Conservation (phyloP, 92 coral and sea anemone genomes). For the Anthopleura xanthogrammica region DNA sequence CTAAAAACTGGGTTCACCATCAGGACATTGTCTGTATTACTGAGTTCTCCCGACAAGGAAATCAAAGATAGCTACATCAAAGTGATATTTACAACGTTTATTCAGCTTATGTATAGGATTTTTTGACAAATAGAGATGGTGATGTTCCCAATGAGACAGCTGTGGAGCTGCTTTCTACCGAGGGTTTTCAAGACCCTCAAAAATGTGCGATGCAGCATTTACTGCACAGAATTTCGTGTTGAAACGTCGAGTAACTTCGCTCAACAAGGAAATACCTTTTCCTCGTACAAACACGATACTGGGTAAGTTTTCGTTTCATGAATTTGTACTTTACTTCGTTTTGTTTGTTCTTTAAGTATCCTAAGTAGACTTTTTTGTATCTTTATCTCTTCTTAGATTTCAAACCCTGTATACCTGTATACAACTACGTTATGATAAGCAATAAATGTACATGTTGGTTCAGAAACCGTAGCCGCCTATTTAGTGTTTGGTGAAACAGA, state of each 20-base stretch:
- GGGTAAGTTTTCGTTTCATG: too few relatives aligned
- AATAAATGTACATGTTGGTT: too few relatives aligned
- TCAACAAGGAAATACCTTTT: slow-evolving; percentile 56
- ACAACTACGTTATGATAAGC: too few relatives aligned
- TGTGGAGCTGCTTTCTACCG: slow-evolving; percentile 42
- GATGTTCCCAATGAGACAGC: slow-evolving; percentile 50
- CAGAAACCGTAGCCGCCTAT: too few relatives aligned
- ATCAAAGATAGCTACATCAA: slow-evolving; percentile 41
- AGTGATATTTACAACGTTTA: slow-evolving; percentile 58
- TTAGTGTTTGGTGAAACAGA: too few relatives aligned
- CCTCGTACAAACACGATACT: slow-evolving; percentile 57
- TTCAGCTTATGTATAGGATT: slow-evolving; percentile 54
- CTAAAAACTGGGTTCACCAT: slow-evolving; percentile 48
- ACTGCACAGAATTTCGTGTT: slow-evolving; percentile 59
- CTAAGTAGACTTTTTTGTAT: too few relatives aligned
- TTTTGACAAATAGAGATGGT: slow-evolving; percentile 46
- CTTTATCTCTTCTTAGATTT: too few relatives aligned
- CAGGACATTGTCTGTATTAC: slow-evolving; percentile 34
- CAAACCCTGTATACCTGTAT: too few relatives aligned
- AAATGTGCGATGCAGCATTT: slow-evolving; percentile 64
- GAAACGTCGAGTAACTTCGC: slow-evolving; percentile 65
- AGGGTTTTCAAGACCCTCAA: slow-evolving; percentile 61
- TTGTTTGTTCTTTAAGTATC: too few relatives aligned
- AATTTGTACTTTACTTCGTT: too few relatives aligned
- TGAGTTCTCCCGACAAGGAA: slow-evolving; percentile 49